phyloP scores from a whole-genome alignment of 2,888 invertebrate species.

The Ennomos erosarius region DNA sequence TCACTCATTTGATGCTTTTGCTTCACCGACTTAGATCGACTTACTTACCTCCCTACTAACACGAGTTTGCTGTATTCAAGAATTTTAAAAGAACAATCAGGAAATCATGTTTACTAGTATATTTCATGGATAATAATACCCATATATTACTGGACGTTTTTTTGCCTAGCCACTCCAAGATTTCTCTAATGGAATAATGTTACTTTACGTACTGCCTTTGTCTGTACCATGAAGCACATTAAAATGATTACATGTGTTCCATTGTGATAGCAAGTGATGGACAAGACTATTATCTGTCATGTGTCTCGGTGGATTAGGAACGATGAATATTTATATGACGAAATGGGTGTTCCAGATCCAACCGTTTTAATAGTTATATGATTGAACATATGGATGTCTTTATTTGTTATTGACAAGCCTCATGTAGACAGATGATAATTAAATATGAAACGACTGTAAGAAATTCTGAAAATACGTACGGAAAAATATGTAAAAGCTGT shows the following conservation, averaged over 20 bases:
- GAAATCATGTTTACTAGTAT: no score
- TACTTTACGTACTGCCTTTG: slow-evolving; percentile 6
- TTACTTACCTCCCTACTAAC: no score
- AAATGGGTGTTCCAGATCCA: slow-evolving; percentile 10
- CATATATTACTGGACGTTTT: no score
- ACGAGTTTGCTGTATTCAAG: no score
- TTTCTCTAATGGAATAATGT: neutral
- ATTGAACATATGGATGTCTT: slow-evolving; percentile 3
- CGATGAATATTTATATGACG: slow-evolving; percentile 27
- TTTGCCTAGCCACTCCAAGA: no score
- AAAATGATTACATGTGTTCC: slow-evolving; percentile 21
- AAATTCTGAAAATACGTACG: no score
- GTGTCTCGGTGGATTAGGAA: slow-evolving; percentile 19
- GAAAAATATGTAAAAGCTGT: no score
- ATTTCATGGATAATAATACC: no score
- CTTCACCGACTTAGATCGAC: no score
- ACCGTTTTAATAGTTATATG: slow-evolving; percentile 18
- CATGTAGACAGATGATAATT: neutral
- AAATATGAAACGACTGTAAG: neutral
- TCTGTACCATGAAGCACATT: slow-evolving; percentile 5
- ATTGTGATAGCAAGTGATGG: slow-evolving; percentile 34
- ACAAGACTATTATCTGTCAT: slow-evolving; percentile 30
- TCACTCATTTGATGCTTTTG: no score
- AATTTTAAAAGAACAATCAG: no score
- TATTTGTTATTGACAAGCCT: neutral